These are phyloP conservation scores for Sycophaga agraensis DNA, from an alignment of 1,140 invertebrate genomes.

Conservation along the genomic window DNA sequence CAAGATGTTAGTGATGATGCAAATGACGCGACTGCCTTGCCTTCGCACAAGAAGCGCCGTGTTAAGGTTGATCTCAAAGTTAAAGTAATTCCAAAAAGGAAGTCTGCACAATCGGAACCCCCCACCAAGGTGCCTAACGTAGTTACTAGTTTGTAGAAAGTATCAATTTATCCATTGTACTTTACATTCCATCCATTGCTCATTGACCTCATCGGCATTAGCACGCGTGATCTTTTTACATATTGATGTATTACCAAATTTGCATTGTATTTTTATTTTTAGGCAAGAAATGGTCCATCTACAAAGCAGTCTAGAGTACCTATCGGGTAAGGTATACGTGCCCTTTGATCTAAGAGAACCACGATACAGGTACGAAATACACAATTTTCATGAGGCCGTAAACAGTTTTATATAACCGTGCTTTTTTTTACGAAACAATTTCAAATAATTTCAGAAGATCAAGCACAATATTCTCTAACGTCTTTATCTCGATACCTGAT, in stretches of 20 bases:
- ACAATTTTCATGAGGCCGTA: too few relatives aligned
- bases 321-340: conserved; percentile 55
- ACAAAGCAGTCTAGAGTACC: conserved; percentile 58
- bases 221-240: not conserved
- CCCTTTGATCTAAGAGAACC: conserved; percentile 36
- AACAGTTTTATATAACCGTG: not conserved
- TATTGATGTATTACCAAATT: not conserved
- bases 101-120: conserved; percentile 43
- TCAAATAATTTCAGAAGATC: conserved; percentile 1
- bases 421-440: not conserved
- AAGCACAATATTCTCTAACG: not conserved
- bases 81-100: conserved; percentile 70
- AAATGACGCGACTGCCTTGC: conserved; percentile 62
- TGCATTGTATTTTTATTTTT: conserved; percentile 35
- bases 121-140: conserved; percentile 45
- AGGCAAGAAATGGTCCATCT: conserved; percentile 60
- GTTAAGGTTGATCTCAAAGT: conserved; percentile 79
- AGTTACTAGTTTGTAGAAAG: not conserved
- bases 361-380: conserved; percentile 10
- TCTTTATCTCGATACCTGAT: not conserved
- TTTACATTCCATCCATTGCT: not conserved
- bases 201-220: not conserved
- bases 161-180: too few relatives aligned
- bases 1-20: conserved; percentile 55
- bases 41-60: conserved; percentile 74